Evolutionary conservation across 1,140 invertebrate genomes (phyloP).

Genomic region (Drosophila ficusphila): DNA sequence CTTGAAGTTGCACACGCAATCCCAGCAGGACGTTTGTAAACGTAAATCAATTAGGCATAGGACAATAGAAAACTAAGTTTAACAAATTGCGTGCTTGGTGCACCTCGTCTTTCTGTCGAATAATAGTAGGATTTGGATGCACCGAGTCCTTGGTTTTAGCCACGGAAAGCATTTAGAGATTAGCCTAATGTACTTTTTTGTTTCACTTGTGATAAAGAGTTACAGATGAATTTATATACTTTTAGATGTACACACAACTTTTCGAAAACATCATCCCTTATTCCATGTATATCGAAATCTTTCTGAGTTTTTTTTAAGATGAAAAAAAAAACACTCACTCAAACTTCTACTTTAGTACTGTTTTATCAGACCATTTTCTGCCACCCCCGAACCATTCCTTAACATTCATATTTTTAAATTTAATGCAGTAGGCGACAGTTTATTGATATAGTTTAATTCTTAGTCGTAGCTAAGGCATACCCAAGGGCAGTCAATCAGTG

Average conservation of each 20-base stretch:
- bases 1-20: conserved; percentile 53
- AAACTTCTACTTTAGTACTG: neutral
- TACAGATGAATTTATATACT: conserved; percentile 49
- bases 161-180: conserved; percentile 22
- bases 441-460: neutral
- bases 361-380: neutral
- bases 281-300: neutral
- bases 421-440: neutral
- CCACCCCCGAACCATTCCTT: too few species aligned
- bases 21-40: conserved; percentile 30
- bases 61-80: conserved; percentile 23
- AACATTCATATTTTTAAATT: neutral
- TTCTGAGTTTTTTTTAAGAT: neutral
- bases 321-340: neutral
- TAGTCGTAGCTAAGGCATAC: conserved; percentile 5
- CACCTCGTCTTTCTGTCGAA: conserved; percentile 12
- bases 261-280: neutral
- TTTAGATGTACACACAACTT: conserved; percentile 20
- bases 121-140: conserved; percentile 9
- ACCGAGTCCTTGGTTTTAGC: neutral
- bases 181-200: conserved; percentile 28
- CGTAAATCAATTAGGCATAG: conserved; percentile 33
- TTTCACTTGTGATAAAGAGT: conserved; percentile 52
- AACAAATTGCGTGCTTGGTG: conserved; percentile 27
- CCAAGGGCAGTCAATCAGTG: conserved; percentile 13